Evolutionary conservation across 2,888 invertebrate species (phyloP), one percentile per base, ranked within the genome.

Genomic region (Callinectes sapidus): DNA sequence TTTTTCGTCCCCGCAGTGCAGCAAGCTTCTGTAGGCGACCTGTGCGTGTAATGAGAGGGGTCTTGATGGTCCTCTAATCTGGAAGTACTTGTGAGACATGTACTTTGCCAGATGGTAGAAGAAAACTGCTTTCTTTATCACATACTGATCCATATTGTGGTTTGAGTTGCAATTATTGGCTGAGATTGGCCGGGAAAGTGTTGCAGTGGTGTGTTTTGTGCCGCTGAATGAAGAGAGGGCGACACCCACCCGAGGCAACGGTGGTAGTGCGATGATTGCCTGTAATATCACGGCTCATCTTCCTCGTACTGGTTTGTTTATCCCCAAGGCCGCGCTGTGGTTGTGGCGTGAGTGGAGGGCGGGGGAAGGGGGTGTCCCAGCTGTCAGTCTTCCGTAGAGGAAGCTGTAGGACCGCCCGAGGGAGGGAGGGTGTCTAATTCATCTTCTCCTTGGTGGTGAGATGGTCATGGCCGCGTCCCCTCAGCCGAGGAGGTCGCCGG

Each of bases 291-390:
- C 28, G n/a, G 28, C 32, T 81, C 13, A 2, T 81, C 35, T 18
- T 81, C 81, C 8, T 81, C 35, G 18, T 13, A 32, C 81, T 81
- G 81, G 35, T 35, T 81, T 81, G 81, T 35, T 81, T 81, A n/a
- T 81, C 81, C 35, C 35, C 81, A 81, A 81, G 81, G 81, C 81
- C 81, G 35, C 2, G 81, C 35, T 16, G 35, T 16, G 81, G 81
- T 81, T 81, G 81, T 81, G 81, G 81, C 81, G 81, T 32, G 35
- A 71, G 28, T 71, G 71, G 71, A 28, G 81, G 32, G 81, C 14
- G 18, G 81, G 81, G 81, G 35, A 32, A 35, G 81, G 5, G 71
- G 35, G 35, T 28, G 28, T 28, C 71, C 3, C 28, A 13, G 71
- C 28, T 28, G 71, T 28, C 71, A 71, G 71, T 71, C 71, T 28